A percentile compares a stretch with the other conserved stretches of the same genome.
phyloP scores from a whole-genome alignment of 1,140 invertebrate genomes.

The Cyphomyrmex costatus region DNA sequence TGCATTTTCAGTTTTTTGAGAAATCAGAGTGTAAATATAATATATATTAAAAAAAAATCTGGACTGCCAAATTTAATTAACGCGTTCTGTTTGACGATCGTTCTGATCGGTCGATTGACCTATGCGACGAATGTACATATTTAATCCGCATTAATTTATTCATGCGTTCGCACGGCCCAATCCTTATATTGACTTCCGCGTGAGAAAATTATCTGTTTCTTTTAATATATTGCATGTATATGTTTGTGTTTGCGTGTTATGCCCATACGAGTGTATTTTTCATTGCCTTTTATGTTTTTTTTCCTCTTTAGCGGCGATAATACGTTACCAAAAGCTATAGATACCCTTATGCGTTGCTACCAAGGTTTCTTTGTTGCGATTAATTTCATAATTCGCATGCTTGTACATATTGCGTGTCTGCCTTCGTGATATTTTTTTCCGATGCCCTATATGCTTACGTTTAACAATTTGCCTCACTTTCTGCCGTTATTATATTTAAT shows the following conservation, averaged over 20 bases:
- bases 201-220: constrained; percentile 54
- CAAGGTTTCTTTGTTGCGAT: constrained; percentile 76
- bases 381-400: constrained; percentile 70
- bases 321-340: constrained; percentile 85
- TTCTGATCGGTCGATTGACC: constrained; percentile 16
- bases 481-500: constrained; percentile 82
- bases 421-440: constrained; percentile 62
- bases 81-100: constrained; percentile 33
- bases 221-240: constrained; percentile 44
- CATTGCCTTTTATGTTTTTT: constrained; percentile 54
- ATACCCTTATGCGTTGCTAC: constrained; percentile 83
- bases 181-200: constrained; percentile 59
- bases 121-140: constrained; percentile 28
- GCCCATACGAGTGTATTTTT: constrained; percentile 51
- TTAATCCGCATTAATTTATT: constrained; percentile 41
- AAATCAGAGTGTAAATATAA: background rate
- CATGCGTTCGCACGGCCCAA: constrained; percentile 74
- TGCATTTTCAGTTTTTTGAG: background rate
- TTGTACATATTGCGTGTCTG: constrained; percentile 61
- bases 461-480: constrained; percentile 70
- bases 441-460: constrained; percentile 68
- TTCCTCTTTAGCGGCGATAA: constrained; percentile 79
- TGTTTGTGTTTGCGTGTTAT: constrained; percentile 62
- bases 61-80: constrained; percentile 3
- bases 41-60: background rate